phyloP scores from a whole-genome alignment of 2,113 vertebrate genomes.

The Myxocyprinus asiaticus region DNA sequence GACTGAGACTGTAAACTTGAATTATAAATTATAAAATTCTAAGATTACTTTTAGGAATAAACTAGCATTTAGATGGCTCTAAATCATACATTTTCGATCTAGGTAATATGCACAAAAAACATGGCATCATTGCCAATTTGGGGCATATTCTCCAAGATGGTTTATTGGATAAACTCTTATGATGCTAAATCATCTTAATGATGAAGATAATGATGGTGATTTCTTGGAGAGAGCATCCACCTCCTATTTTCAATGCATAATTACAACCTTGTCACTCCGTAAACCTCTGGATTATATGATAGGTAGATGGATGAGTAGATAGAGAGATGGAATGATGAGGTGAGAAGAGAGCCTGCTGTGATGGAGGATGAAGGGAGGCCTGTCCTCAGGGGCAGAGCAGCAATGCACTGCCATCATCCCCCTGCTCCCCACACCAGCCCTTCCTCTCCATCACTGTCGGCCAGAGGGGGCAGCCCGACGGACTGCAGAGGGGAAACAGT shows the following conservation, averaged over 20 bases:
- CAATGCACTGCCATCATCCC: slow-evolving; percentile 6
- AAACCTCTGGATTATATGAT: slow-evolving; percentile 14
- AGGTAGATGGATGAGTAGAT: slow-evolving; percentile 13
- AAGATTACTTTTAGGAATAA: too few relatives aligned
- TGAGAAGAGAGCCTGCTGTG: slow-evolving; percentile 9
- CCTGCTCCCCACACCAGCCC: neutral
- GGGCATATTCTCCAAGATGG: neutral
- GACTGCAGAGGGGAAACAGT: slow-evolving; percentile 58
- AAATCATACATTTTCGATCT: too few relatives aligned
- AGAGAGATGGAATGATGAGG: slow-evolving; percentile 23
- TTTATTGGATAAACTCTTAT: slow-evolving; percentile 1
- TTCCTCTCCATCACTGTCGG: slow-evolving; percentile 70
- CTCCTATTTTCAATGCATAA: slow-evolving; percentile 17
- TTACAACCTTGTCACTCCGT: neutral
- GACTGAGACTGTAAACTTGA: too few relatives aligned
- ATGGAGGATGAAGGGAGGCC: slow-evolving; percentile 20
- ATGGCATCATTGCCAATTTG: neutral
- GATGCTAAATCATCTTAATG: slow-evolving; percentile 20
- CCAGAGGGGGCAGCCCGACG: slow-evolving; percentile 59
- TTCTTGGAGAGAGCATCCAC: neutral
- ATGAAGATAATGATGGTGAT: slow-evolving; percentile 2
- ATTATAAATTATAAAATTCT: too few relatives aligned
- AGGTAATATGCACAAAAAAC: too few relatives aligned
- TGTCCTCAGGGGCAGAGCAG: slow-evolving; percentile 14
- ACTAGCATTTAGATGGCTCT: too few relatives aligned